These are phyloP conservation scores for Orthosia gothica DNA, from an alignment of 2,888 invertebrate species.

Conservation along the genomic window DNA sequence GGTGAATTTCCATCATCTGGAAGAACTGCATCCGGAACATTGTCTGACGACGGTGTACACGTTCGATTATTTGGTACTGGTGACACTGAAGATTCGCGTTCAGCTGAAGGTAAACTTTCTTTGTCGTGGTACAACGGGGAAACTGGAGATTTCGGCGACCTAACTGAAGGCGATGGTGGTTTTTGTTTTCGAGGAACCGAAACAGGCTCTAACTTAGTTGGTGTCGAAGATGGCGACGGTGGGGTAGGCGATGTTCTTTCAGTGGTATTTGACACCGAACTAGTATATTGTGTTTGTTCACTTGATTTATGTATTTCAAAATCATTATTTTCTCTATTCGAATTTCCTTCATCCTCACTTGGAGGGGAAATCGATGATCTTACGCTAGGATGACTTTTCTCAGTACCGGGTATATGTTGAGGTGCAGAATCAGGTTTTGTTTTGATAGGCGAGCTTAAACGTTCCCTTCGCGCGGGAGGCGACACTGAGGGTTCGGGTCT, in stretches of 20 bases:
- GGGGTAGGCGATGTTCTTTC: constrained; percentile 78
- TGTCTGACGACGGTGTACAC: constrained; percentile 64
- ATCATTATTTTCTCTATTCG: constrained; percentile 70
- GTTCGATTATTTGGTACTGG: constrained; percentile 72
- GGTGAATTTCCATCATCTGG: constrained; percentile 61
- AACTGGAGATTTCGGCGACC: constrained; percentile 79
- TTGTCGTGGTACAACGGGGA: constrained; percentile 74
- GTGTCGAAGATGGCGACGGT: constrained; percentile 68
- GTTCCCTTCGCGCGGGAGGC: constrained; percentile 78
- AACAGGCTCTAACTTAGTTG: constrained; percentile 71
- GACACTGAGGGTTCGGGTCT: constrained; percentile 78
- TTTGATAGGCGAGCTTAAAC: constrained; percentile 76
- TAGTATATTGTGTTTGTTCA: constrained; percentile 73
- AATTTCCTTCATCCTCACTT: constrained; percentile 73
- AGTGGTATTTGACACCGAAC: constrained; percentile 70
- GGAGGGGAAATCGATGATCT: constrained; percentile 78
- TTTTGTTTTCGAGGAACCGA: constrained; percentile 78
- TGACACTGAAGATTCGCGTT: constrained; percentile 73
- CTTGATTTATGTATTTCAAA: constrained; percentile 64
- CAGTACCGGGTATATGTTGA: constrained; percentile 69
- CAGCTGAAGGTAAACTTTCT: constrained; percentile 64
- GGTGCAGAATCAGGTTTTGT: constrained; percentile 68
- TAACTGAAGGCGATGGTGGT: constrained; percentile 82
- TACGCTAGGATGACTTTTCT: constrained; percentile 75
- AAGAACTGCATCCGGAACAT: constrained; percentile 68